Conservation (phyloP, 2,888 invertebrate genomes). For the Uropetala carovei region DNA sequence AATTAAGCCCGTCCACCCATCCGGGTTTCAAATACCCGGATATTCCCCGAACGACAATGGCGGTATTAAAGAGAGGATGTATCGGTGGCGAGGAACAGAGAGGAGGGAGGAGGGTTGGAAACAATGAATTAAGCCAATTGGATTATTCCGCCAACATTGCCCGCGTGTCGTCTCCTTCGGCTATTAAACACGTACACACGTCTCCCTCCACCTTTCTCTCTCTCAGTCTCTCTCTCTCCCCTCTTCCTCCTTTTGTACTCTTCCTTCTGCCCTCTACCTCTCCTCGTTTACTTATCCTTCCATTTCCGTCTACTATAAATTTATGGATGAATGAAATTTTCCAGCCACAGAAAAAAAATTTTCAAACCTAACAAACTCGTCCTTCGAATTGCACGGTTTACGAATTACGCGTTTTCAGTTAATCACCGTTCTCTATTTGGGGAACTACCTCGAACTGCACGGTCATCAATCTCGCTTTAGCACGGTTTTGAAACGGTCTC, state of each 20-base stretch:
- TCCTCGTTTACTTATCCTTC: neutral
- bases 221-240: neutral
- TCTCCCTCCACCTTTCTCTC: neutral
- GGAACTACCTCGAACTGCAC: no score
- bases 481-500: no score
- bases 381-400: no score
- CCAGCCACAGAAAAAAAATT: no score
- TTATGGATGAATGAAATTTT: no score
- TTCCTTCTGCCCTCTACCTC: neutral
- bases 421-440: no score
- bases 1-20: neutral
- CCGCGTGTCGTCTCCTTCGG: neutral
- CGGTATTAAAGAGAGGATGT: neutral
- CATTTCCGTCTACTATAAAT: no score
- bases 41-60: neutral
- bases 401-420: no score
- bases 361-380: no score
- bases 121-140: conserved; percentile 56
- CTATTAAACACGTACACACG: neutral
- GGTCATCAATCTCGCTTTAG: no score
- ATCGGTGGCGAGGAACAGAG: neutral
- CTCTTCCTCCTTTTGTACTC: neutral
- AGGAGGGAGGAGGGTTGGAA: conserved; percentile 2
- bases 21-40: conserved; percentile 16
- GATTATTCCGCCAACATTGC: conserved; percentile 31